Conservation (phyloP, 2,888 invertebrate species). For the Acheta domesticus region DNA sequence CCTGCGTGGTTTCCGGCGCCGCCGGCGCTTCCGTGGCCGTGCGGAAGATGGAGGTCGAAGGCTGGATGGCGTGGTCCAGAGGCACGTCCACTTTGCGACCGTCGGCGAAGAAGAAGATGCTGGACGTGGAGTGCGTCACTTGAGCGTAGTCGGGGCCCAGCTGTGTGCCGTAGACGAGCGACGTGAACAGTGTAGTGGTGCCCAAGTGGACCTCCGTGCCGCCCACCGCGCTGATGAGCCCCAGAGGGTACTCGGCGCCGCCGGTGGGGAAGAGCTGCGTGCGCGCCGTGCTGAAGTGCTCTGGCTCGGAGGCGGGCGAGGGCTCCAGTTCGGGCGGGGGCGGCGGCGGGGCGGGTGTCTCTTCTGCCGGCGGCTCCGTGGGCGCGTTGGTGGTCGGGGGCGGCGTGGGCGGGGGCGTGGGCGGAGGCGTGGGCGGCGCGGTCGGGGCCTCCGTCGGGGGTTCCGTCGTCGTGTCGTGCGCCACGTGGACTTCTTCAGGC, state of each 20-base stretch:
- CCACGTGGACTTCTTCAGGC: not conserved
- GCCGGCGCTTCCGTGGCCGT: not conserved
- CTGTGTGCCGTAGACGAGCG: conserved; percentile 53
- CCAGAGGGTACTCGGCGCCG: conserved; percentile 46
- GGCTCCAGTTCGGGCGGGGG: conserved; percentile 40
- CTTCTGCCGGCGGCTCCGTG: not conserved
- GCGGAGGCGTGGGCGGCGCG: conserved; percentile 31
- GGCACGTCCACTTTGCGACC: conserved; percentile 30
- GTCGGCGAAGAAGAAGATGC: conserved; percentile 49
- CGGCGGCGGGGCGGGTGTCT: conserved; percentile 26
- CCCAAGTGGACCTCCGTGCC: conserved; percentile 51
- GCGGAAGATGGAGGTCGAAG: not conserved
- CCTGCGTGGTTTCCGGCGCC: conserved; percentile 46
- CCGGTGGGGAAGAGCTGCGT: conserved; percentile 39
- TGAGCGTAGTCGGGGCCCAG: conserved; percentile 54
- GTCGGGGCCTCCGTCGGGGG: conserved; percentile 33
- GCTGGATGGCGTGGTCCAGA: conserved; percentile 40
- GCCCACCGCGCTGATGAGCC: conserved; percentile 53
- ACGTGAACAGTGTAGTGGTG: conserved; percentile 54
- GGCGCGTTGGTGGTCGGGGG: conserved; percentile 31
- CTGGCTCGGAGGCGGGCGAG: conserved; percentile 27
- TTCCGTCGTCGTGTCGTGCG: conserved; percentile 36
- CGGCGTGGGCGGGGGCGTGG: conserved; percentile 30
- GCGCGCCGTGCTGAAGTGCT: conserved; percentile 28
- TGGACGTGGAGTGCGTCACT: conserved; percentile 54